These are phyloP conservation scores for Scytalopus superciliaris DNA, from an alignment of 2,113 vertebrate species.

Conservation along the genomic window DNA sequence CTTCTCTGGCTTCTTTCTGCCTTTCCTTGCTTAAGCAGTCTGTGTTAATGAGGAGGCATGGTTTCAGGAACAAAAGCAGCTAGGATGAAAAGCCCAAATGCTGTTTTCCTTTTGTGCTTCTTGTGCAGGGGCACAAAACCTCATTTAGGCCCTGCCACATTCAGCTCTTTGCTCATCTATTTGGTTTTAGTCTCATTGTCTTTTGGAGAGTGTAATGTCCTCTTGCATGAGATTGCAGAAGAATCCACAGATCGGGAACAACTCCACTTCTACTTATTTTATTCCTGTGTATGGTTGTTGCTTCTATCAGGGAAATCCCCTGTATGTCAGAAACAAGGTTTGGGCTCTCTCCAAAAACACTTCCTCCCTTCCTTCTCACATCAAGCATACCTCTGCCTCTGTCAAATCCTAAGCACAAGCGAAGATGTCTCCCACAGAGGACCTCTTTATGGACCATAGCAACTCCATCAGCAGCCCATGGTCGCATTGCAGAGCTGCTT, in stretches of 20 bases:
- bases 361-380: constrained; percentile 26
- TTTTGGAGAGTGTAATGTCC: background rate
- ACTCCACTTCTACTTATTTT: background rate
- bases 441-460: constrained; percentile 68
- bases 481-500: constrained; percentile 36
- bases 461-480: constrained; percentile 63
- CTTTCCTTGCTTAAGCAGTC: background rate
- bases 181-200: background rate
- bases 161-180: background rate
- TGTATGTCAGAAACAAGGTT: constrained; percentile 29
- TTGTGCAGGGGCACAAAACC: background rate
- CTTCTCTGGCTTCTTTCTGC: background rate
- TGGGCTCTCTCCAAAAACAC: constrained; percentile 11
- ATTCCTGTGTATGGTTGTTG: background rate
- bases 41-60: accelerated
- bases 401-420: constrained; percentile 81
- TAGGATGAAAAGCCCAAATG: background rate
- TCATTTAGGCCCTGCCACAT: background rate
- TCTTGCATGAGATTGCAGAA: background rate
- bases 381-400: constrained; percentile 66
- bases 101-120: background rate
- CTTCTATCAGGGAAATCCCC: background rate
- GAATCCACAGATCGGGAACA: background rate
- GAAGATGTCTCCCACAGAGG: constrained; percentile 79
- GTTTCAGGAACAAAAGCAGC: background rate